Evolutionary conservation across 2,888 invertebrate species (phyloP), one percentile per base, ranked within the genome.

Genomic region (Campopleginae sp.): DNA sequence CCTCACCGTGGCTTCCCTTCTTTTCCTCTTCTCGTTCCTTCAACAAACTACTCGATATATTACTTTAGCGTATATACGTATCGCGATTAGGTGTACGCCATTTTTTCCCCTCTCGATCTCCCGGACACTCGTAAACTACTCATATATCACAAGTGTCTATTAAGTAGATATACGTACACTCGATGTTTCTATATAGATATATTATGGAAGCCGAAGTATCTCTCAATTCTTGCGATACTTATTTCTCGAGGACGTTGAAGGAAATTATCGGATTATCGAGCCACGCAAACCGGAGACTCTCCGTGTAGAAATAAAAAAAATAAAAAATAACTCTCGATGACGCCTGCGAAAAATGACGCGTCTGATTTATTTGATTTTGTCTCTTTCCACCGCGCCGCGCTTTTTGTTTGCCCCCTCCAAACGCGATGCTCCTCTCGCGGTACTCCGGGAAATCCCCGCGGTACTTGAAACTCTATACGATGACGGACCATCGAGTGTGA

Each of bases 201-300:
- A 19, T 65, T 31, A n/a, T 38, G 23, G 33, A 54, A 33, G 1
- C 14, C 71, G 19, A 48, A 44, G 19, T 63, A 23, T 54, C n/a
- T 31, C 66, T 54, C 65, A 33, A 65, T 54, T 51, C 33, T 23
- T 65, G 14, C 48, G 12, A 33, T 65, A 76, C 48, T 31, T 70
- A 46, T 70, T 76, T 76, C 72, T 66, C 75, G 72, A 72, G 71
- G 63, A 76, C 71, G 80, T 8, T 46, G 70, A 46, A 70, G 46
- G 65, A 80, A 72, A 76, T 84, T 84, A 72, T 80, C 72, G 80
- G 80, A 80, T 74, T 61, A 77, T 80, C 71, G 77, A 71, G 66
- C 44, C 31, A 68, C 66, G 12, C 31, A 54, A 33, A 72, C 44
- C 81, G 42, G 63, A 42, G 74, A 72, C 33, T 74, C 81, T 81